These are phyloP conservation scores for Watsonalla binaria DNA, from an alignment of 2,888 invertebrate species.

Conservation along the genomic window DNA sequence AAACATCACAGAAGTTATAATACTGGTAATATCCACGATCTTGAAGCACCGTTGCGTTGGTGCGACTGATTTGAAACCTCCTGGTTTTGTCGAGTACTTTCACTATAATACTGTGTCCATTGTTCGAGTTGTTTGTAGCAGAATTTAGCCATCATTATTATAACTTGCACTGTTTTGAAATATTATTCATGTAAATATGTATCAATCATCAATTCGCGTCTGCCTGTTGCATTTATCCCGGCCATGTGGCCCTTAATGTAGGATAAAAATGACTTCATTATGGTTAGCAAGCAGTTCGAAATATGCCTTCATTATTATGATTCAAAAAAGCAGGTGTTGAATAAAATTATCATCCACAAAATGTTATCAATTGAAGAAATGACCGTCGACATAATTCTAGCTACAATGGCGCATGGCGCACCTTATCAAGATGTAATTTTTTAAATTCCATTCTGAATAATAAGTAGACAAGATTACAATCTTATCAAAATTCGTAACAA, in stretches of 20 bases:
- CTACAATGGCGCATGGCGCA: background rate
- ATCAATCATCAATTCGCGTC: no score
- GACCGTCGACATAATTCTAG: background rate
- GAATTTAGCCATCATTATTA: background rate
- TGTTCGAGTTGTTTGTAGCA: background rate
- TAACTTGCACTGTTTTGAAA: background rate
- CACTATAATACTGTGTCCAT: background rate
- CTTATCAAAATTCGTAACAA: background rate
- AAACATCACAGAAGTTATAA: no score
- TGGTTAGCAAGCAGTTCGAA: no score
- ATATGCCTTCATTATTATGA: no score
- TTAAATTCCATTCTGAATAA: background rate
- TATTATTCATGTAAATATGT: background rate
- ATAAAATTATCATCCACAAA: no score
- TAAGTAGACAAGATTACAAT: background rate
- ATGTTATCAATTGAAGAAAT: background rate
- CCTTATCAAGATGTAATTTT: background rate
- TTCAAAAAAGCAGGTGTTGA: no score
- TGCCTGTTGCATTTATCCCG: no score
- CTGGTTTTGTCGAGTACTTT: background rate
- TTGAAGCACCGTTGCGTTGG: background rate
- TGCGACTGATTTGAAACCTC: background rate
- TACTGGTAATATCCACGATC: background rate
- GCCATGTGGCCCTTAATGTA: no score
- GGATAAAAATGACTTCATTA: no score